Conservation (phyloP, 2,888 invertebrate genomes). For the Erebia epiphron region DNA sequence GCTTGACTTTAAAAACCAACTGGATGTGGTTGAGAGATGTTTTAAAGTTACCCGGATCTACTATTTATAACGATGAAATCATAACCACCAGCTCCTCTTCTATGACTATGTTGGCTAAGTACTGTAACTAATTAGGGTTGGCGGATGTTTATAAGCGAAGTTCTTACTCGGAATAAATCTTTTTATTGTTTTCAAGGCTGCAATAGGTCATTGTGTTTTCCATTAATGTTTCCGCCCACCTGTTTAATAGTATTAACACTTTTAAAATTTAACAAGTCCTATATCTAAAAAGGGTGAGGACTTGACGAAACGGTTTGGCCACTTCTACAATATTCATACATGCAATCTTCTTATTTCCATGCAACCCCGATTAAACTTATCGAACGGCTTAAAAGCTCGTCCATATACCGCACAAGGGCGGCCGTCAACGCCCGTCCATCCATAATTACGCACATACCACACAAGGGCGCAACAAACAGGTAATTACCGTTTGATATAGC, state of each 20-base stretch:
- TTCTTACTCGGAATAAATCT: conserved; percentile 11
- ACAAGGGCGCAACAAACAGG: conserved; percentile 37
- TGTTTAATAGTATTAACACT: background rate
- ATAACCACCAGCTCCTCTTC: background rate
- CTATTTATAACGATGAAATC: background rate
- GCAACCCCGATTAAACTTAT: no score
- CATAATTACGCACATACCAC: conserved; percentile 1
- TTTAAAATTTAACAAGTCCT: background rate
- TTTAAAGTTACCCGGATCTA: no score
- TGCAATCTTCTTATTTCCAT: no score
- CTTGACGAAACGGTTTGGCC: no score
- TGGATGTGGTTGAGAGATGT: no score
- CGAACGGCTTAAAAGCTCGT: no score
- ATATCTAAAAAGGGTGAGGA: background rate
- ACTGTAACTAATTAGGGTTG: conserved; percentile 14
- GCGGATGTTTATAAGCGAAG: conserved; percentile 25
- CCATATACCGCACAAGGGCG: no score
- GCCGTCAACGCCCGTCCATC: conserved; percentile 13
- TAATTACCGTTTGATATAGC: conserved; percentile 38
- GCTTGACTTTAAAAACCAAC: no score
- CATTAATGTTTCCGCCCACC: conserved; percentile 9
- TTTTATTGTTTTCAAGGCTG: conserved; percentile 14
- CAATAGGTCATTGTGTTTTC: conserved; percentile 15
- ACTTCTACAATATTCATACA: no score
- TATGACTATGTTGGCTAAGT: background rate